Percentiles rank a stretch among this genome's conserved stretches.
These are phyloP conservation scores for Archivesica marissinica DNA, from an alignment of 1,140 invertebrate genomes.

Conservation along the genomic window DNA sequence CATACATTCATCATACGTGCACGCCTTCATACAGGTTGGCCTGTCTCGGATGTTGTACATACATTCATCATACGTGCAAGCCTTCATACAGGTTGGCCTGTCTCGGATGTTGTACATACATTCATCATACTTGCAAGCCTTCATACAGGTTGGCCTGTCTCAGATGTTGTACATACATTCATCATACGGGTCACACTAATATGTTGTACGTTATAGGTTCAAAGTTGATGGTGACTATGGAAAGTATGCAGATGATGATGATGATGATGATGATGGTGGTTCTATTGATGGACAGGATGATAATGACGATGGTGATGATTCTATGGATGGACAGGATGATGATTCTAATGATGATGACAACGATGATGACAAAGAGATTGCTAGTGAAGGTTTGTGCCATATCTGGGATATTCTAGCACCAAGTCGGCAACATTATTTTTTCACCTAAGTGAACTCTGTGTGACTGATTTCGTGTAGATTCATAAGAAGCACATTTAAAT, in stretches of 20 bases:
- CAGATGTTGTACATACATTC: too few species aligned
- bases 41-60: too few species aligned
- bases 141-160: too few species aligned
- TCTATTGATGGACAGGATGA: conserved; percentile 85
- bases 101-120: too few species aligned
- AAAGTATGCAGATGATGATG: conserved; percentile 71
- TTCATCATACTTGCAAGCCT: too few species aligned
- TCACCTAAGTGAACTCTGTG: neutral
- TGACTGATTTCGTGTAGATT: too few species aligned
- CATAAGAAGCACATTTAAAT: too few species aligned
- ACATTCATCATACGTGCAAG: too few species aligned
- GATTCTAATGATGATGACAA: neutral
- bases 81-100: too few species aligned
- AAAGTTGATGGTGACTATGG: conserved; percentile 68
- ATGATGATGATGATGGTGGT: conserved; percentile 66
- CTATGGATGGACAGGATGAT: conserved; percentile 20
- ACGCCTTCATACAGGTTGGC: too few species aligned
- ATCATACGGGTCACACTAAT: too few species aligned
- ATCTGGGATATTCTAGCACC: neutral
- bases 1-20: too few species aligned
- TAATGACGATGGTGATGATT: conserved; percentile 78
- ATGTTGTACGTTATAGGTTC: conserved; percentile 38
- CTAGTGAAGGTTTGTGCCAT: neutral
- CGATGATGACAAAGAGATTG: neutral
- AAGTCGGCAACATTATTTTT: neutral